These are phyloP conservation scores for Isurus oxyrinchus DNA, from an alignment of 2,113 vertebrate genomes.

Conservation along the genomic window DNA sequence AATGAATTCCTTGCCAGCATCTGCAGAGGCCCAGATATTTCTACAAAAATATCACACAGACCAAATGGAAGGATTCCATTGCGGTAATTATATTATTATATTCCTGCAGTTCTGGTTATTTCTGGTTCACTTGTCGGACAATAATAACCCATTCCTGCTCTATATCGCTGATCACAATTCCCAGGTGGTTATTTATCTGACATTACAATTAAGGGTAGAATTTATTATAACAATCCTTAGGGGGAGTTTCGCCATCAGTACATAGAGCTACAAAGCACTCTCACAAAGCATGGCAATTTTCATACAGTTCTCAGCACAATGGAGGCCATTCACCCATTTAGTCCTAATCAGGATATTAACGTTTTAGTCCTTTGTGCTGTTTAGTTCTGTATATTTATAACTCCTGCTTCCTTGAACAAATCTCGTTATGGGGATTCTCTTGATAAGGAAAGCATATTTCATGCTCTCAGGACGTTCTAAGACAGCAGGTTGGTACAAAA, in stretches of 20 bases:
- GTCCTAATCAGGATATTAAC: neutral
- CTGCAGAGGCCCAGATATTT: neutral
- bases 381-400: neutral
- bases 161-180: neutral
- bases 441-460: neutral
- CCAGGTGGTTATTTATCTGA: slow-evolving; percentile 13
- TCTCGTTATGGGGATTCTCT: neutral
- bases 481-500: too few species aligned
- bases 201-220: slow-evolving; percentile 1
- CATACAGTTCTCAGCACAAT: neutral
- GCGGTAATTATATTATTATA: neutral
- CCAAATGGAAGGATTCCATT: slow-evolving; percentile 14
- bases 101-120: neutral
- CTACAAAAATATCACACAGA: neutral
- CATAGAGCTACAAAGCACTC: neutral
- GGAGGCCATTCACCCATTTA: neutral
- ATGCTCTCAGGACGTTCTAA: too few species aligned
- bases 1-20: neutral
- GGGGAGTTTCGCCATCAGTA: neutral
- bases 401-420: neutral
- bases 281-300: neutral
- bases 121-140: neutral
- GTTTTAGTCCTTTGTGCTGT: neutral
- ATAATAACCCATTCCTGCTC: neutral
- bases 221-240: slow-evolving; percentile 6